These are phyloP conservation scores for Tetragnatha montana DNA, from an alignment of 2,888 invertebrate genomes.

Conservation along the genomic window DNA sequence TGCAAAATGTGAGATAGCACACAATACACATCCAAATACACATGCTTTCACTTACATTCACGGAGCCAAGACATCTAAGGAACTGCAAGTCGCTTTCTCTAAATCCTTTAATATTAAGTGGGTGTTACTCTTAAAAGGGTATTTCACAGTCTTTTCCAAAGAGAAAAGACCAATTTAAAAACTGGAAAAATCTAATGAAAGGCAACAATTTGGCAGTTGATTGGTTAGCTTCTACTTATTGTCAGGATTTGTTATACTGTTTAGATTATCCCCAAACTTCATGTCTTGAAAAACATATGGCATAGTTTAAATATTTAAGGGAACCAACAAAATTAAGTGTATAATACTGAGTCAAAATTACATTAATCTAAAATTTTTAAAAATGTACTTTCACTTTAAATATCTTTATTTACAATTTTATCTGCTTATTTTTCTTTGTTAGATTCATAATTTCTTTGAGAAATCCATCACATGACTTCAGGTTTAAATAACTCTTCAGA, in stretches of 20 bases:
- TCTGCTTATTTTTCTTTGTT: too few relatives aligned
- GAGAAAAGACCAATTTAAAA: conserved; percentile 13
- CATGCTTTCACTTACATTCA: conserved; percentile 26
- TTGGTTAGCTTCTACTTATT: conserved; percentile 41
- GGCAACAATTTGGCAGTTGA: conserved; percentile 68
- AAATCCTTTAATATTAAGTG: not conserved
- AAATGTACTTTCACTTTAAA: too few relatives aligned
- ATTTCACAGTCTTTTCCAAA: not conserved
- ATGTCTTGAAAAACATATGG: not conserved
- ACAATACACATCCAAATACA: not conserved
- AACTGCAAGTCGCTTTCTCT: not conserved
- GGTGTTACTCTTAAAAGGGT: not conserved
- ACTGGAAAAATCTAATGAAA: conserved; percentile 49
- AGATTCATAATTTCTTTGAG: too few relatives aligned
- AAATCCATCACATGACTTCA: too few relatives aligned
- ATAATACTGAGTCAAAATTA: too few relatives aligned
- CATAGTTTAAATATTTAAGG: not conserved
- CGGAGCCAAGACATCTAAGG: conserved; percentile 2
- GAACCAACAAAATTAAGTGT: not conserved
- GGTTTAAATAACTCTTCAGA: too few relatives aligned
- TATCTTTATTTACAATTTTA: too few relatives aligned
- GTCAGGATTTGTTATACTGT: not conserved
- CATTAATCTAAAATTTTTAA: too few relatives aligned
- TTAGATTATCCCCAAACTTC: not conserved
- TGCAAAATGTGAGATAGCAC: not conserved